Evolutionary conservation across 2,113 vertebrate genomes (phyloP).

Genomic region (Gnathonemus longibarbis): DNA sequence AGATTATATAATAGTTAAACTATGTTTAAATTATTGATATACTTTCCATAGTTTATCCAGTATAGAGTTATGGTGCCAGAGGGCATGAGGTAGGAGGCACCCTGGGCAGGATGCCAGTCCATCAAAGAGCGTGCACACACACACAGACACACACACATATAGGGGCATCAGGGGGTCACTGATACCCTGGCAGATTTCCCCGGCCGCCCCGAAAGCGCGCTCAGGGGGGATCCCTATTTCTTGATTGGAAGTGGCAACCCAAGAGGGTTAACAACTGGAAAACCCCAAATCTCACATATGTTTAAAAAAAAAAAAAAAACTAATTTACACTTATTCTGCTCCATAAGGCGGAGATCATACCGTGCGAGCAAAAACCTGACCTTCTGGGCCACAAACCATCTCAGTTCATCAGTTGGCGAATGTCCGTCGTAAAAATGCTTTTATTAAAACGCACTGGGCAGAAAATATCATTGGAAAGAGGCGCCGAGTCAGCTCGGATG

Average conservation of each 20-base stretch:
- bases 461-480: neutral
- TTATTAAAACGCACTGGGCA: neutral
- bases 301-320: neutral
- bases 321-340: neutral
- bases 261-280: neutral
- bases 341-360: neutral
- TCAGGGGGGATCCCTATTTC: neutral
- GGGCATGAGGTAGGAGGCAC: neutral
- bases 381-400: neutral
- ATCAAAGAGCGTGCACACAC: neutral
- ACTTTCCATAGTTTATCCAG: neutral
- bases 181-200: neutral
- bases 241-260: neutral
- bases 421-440: neutral
- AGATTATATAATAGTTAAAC: neutral
- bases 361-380: neutral
- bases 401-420: neutral
- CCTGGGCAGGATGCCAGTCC: neutral
- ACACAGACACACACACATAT: neutral
- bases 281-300: neutral
- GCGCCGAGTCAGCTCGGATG: neutral
- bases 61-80: neutral
- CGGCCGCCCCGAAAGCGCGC: neutral
- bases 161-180: neutral
- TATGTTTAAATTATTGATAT: neutral